Conservation (phyloP, 35 echinoderm and acorn worm genomes). For the Acanthaster planci region DNA sequence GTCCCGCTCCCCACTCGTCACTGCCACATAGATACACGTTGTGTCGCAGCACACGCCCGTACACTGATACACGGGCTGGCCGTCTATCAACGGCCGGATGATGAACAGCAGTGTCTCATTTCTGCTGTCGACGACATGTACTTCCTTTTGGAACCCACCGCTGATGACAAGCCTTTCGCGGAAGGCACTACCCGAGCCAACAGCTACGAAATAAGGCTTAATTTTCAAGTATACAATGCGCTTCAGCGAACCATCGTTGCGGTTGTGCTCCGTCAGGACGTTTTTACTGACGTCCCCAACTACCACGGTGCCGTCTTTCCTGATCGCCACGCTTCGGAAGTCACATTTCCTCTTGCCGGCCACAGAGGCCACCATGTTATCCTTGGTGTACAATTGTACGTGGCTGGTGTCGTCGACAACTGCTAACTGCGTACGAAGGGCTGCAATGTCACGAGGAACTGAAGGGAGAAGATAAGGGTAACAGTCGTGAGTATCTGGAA, state of each 20-base stretch:
- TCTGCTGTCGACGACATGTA: neutral
- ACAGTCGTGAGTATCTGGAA: neutral
- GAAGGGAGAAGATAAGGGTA: neutral
- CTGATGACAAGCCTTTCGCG: neutral
- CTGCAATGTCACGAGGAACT: neutral
- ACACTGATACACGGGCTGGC: neutral
- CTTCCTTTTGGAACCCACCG: neutral
- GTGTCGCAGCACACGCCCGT: constrained; percentile 9
- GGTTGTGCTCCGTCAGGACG: neutral
- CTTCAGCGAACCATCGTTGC: neutral
- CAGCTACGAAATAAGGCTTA: neutral
- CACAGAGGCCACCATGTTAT: neutral
- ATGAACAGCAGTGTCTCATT: neutral
- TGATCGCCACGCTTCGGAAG: neutral
- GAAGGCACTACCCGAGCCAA: neutral
- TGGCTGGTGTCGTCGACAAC: neutral
- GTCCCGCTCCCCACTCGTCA: neutral
- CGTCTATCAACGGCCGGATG: neutral
- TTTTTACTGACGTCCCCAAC: neutral
- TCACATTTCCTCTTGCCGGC: neutral
- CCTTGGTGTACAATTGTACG: neutral
- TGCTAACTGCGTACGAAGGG: neutral
- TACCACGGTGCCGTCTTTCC: neutral
- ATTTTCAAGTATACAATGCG: neutral
- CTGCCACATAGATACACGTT: neutral